Base-by-base conservation (phyloP, 1,140 invertebrate genomes). In the Nymphalis io region DNA sequence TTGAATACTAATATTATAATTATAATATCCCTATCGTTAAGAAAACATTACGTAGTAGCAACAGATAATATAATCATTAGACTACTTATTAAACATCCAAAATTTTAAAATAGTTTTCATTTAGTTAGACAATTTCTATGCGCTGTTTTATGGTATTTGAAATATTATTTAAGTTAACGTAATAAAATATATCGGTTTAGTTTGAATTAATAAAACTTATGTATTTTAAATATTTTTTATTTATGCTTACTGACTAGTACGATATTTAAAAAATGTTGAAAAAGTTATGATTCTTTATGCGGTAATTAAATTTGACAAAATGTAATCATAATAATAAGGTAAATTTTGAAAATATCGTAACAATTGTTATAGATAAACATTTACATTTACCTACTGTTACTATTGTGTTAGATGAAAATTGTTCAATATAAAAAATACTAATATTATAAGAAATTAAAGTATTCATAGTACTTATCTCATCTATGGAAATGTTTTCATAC, bases 381-480 rank as follows among this genome's bases (percentile, higher is more conserved):
- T n/a, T n/a, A n/a, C 20, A 18, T 51, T 51, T 55, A n/a, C 16
- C 16, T 46, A 51, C 10, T 46, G 44, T 46, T 46, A 46, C n/a
- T 46, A 46, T 46, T 46, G 12, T 53, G 20, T 21, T 53, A 20
- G n/a, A 48, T 39, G 13, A 18, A 38, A 46, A 20, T 51, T 53
- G 27, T 51, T 63, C 16, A 20, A 51, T 55, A 55, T 23, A 12
- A 10, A 65, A 57, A 21, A 42, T 42, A 44, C 23, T 57, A 40
- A 51, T 53, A 51, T 51, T 53, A 58, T 42, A 61, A 39, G 42
- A n/a, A n/a, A n/a, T 62, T 62, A 33, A 44, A 60, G 55, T 55
- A 59, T 61, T 68, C 21, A 62, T 18, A 62, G 60, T 59, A 59
- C 48, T 15, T 68, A 57, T 21, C 21, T 48, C 27, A 55, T 55